Base-by-base conservation (phyloP, 2,113 vertebrate genomes). In the Excalfactoria chinensis region DNA sequence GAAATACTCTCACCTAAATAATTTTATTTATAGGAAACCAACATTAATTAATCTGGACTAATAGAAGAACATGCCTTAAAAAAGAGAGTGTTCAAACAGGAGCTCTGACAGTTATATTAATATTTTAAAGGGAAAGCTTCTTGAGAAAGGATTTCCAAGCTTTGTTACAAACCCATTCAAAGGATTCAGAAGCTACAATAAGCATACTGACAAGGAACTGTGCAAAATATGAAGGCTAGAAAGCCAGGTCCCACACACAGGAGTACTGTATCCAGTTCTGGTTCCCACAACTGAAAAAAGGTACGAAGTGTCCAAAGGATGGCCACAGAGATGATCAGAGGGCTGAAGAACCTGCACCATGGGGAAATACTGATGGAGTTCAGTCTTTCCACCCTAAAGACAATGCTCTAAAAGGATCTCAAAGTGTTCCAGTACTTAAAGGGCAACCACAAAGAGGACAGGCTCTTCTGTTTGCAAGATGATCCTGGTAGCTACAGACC, bases 151-250 rank as follows among this genome's bases (percentile, higher is more conserved):
- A 92, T 90, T 90, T 86, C 66, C 55, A 75, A 49, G 87, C 64
- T 69, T 90, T 93, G 28, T 53, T 74, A 90, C 51, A 74, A 89
- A 94, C n/a, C 86, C n/a, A 83, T 89, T 89, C 72, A 48, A 64
- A 51, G 34, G 68, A 89, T 80, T 90, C 83, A 32, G n/a, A 71
- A 84, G 30, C 86, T 81, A 90, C n/a, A 93, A 77, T 53, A 90
- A 83, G 62, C 73, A 88, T 59, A 86, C 11, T 78, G 56, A 88
- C 74, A 82, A 55, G 37, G 55, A 49, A 68, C 66, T 87, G 95
- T 72, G 53, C 63, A 96, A 94, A 94, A 92, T 26, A 69, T 1
- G 19, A 84, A 84, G 46, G 16, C 44, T 78, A 86, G 34, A 26
- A 84, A 72, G 34, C 16, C 30, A 56, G 30, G 55, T 40, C 55